Conservation (phyloP, 1,140 invertebrate genomes). For the Druon quercuslanigerum region DNA sequence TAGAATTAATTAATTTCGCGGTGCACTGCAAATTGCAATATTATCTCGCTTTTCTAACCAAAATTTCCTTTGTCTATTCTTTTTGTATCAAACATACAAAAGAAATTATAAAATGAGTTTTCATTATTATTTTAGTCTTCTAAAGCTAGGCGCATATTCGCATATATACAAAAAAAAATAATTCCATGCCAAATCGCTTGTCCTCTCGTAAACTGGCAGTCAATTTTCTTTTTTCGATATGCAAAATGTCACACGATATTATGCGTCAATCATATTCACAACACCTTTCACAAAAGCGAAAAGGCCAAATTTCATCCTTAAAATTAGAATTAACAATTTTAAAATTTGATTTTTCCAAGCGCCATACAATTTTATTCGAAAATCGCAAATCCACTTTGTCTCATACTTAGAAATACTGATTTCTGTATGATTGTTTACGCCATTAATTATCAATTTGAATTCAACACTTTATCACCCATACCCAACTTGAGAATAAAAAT, state of each 20-base stretch:
- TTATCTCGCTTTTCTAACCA: not conserved
- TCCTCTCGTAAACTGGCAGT: not conserved
- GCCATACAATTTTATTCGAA: not conserved
- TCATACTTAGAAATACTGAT: not conserved
- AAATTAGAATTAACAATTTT: not conserved
- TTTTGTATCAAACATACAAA: not conserved
- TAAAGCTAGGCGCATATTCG: not conserved
- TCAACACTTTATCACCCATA: not conserved
- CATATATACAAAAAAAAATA: not conserved
- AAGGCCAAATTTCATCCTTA: not conserved
- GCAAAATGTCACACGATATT: conserved; percentile 22
- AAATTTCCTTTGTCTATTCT: not conserved
- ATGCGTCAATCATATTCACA: not conserved
- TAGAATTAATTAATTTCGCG: too few species aligned
- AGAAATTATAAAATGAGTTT: not conserved
- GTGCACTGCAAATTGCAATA: too few species aligned
- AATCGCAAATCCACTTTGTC: not conserved
- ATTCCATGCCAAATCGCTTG: not conserved
- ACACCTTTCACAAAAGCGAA: not conserved
- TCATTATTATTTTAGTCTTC: not conserved
- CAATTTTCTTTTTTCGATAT: not conserved
- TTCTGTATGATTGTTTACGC: not conserved
- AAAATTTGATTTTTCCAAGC: not conserved
- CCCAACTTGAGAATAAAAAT: not conserved
- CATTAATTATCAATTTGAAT: too few species aligned